phyloP scores from a whole-genome alignment of 1,140 invertebrate species.

The Harpegnathos saltator region DNA sequence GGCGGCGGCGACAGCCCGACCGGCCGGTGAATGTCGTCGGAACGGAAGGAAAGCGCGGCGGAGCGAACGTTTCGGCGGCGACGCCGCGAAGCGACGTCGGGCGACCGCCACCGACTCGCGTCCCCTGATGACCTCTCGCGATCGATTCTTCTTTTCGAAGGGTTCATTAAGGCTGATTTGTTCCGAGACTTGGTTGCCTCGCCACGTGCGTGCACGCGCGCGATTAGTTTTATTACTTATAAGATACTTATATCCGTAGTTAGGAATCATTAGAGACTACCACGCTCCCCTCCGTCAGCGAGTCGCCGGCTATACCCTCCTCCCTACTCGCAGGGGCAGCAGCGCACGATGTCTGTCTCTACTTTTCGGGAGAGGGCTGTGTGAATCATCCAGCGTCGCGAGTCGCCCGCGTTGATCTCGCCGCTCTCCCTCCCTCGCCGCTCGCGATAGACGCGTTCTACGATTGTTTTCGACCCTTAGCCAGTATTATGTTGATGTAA shows the following conservation, averaged over 20 bases:
- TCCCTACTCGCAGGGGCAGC: background rate
- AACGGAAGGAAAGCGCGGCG: too few relatives aligned
- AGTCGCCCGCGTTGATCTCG: constrained; percentile 62
- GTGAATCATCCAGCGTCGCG: constrained; percentile 18
- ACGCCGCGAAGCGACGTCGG: too few relatives aligned
- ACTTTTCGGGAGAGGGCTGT: background rate
- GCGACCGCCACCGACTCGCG: constrained; percentile 63
- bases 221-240: constrained; percentile 74
- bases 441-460: constrained; percentile 78
- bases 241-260: constrained; percentile 72
- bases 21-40: too few relatives aligned
- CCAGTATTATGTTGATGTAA: constrained; percentile 83
- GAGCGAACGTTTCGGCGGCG: too few relatives aligned
- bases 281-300: constrained; percentile 50
- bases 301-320: constrained; percentile 19
- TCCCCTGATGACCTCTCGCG: constrained; percentile 60
- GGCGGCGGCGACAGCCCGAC: too few relatives aligned
- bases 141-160: constrained; percentile 68
- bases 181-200: constrained; percentile 75
- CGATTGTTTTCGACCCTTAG: constrained; percentile 81
- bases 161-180: constrained; percentile 75
- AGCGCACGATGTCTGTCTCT: background rate
- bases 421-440: constrained; percentile 59
- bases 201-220: constrained; percentile 53
- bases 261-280: constrained; percentile 70